Conservation (phyloP, 2,113 vertebrate genomes). For the Corydoras sp. region DNA sequence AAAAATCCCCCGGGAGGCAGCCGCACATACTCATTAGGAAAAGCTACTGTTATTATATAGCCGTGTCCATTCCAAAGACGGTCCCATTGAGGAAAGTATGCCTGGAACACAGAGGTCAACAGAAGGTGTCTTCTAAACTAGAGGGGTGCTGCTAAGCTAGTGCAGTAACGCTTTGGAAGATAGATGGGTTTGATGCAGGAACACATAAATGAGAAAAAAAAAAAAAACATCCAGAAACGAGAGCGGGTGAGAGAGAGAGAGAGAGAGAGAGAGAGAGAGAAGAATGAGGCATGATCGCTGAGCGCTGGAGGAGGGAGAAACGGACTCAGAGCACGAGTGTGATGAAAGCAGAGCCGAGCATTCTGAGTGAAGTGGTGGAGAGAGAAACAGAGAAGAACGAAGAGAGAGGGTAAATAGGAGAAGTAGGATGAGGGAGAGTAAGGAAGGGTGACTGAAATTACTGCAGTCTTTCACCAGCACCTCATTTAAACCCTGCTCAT, state of each 20-base stretch:
- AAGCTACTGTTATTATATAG: background rate
- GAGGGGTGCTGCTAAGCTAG: background rate
- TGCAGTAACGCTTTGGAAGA: conserved; percentile 6
- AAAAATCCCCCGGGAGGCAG: background rate
- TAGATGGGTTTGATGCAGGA: conserved; percentile 11
- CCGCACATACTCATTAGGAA: background rate
- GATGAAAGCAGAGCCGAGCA: conserved; percentile 43
- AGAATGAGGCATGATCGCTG: conserved; percentile 23
- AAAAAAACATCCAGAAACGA: too few relatives aligned
- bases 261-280: conserved; percentile 33
- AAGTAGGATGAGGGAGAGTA: conserved; percentile 30
- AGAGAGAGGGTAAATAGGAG: conserved; percentile 14
- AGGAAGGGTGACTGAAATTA: conserved; percentile 31
- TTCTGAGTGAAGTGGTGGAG: conserved; percentile 27
- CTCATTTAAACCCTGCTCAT: conserved; percentile 18
- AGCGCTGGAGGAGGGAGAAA: conserved; percentile 24
- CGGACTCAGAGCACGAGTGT: conserved; percentile 25
- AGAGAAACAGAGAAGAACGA: conserved; percentile 19
- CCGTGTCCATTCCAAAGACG: conserved; percentile 19
- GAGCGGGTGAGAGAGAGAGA: background rate
- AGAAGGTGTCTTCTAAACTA: background rate
- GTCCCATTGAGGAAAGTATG: background rate
- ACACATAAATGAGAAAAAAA: conserved; percentile 15
- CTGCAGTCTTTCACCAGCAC: conserved; percentile 39
- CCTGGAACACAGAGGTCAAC: background rate